A percentile compares a stretch with the other conserved stretches of the same genome.
These are phyloP conservation scores for Ethmia dodecea DNA, from an alignment of 2,888 invertebrate species.

Conservation along the genomic window DNA sequence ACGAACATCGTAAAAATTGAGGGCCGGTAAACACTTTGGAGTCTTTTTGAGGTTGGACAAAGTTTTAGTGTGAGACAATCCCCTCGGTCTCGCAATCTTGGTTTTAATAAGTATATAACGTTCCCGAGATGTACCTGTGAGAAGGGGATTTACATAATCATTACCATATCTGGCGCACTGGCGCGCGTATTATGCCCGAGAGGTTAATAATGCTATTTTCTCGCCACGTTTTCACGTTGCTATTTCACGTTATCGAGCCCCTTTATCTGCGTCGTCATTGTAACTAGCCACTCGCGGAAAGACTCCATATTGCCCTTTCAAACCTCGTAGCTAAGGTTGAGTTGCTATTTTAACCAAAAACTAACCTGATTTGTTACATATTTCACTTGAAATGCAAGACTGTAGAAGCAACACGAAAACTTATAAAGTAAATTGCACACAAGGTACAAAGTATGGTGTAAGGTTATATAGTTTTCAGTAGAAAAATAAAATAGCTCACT, in stretches of 20 bases:
- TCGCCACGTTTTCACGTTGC: constrained; percentile 76
- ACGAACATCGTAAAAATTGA: constrained; percentile 65
- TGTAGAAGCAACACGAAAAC: no score
- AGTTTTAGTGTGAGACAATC: constrained; percentile 64
- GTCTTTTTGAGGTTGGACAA: constrained; percentile 31
- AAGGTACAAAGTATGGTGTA: no score
- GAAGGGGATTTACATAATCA: constrained; percentile 76
- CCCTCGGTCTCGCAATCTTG: constrained; percentile 68
- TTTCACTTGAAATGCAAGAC: no score
- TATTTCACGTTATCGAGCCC: constrained; percentile 73
- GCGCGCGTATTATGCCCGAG: constrained; percentile 75
- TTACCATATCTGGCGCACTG: constrained; percentile 77
- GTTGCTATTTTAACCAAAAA: no score
- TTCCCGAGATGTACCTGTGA: constrained; percentile 73
- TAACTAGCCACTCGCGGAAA: constrained; percentile 66
- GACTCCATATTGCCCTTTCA: constrained; percentile 49
- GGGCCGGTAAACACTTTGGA: constrained; percentile 57
- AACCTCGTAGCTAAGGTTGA: constrained; percentile 7
- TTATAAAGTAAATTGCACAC: no score
- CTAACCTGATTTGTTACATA: no score
- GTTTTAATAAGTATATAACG: constrained; percentile 77
- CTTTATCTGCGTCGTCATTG: constrained; percentile 74
- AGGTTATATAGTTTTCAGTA: no score
- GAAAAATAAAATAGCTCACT: no score
- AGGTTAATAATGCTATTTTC: constrained; percentile 79